Percentiles rank a stretch among this genome's conserved stretches.
Evolutionary conservation across 2,113 vertebrate species (phyloP).

Genomic region (Microcebus lehilahytsara): DNA sequence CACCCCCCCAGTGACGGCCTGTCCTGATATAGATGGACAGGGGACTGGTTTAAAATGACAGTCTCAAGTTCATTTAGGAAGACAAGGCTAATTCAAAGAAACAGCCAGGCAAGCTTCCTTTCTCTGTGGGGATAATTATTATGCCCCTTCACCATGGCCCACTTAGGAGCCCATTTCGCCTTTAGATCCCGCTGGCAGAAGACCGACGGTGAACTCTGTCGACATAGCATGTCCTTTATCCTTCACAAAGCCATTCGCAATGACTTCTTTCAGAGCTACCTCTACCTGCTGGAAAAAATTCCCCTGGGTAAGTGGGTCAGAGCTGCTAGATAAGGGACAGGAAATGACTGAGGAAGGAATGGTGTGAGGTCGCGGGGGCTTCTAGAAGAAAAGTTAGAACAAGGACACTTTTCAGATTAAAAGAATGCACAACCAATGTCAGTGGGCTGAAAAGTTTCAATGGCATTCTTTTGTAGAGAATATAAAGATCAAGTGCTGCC

Average conservation of each 20-base stretch:
- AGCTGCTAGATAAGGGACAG: not conserved
- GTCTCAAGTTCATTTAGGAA: conserved; percentile 62
- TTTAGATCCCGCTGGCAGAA: conserved; percentile 92
- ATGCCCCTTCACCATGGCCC: conserved; percentile 78
- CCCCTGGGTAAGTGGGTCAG: conserved; percentile 91
- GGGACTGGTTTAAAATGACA: conserved; percentile 78
- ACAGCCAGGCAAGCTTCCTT: conserved; percentile 49
- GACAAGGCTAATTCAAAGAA: conserved; percentile 65
- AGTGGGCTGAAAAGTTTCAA: not conserved
- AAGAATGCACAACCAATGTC: not conserved
- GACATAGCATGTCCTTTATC: conserved; percentile 95
- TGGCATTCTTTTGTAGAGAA: not conserved
- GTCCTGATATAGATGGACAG: conserved; percentile 85
- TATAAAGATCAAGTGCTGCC: not conserved
- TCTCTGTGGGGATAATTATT: not conserved
- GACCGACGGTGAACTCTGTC: conserved; percentile 91
- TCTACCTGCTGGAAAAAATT: conserved; percentile 93
- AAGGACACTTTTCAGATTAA: not conserved
- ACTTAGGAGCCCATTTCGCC: conserved; percentile 90
- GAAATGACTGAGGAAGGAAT: not conserved
- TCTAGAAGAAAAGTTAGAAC: not conserved
- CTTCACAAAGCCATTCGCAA: conserved; percentile 91
- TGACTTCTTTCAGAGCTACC: conserved; percentile 97
- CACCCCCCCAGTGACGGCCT: conserved; percentile 58
- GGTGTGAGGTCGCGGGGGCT: not conserved